Evolutionary conservation across 2,888 invertebrate species (phyloP), one percentile per base, ranked within the genome.

Genomic region (Synanthedon andrenaeformis): DNA sequence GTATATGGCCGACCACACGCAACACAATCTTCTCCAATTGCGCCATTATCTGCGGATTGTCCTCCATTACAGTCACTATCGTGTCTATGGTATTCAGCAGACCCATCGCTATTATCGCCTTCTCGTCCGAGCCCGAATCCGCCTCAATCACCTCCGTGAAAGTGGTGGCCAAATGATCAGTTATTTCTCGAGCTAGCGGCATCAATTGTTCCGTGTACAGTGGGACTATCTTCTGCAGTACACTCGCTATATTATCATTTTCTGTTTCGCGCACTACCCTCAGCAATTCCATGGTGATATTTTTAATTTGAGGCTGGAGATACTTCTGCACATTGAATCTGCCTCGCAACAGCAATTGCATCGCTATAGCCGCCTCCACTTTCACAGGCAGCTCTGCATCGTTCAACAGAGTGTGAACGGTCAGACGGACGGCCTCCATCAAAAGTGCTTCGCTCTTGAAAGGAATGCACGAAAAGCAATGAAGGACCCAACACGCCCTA

Each of bases 51-150:
- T 96, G 92, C 0, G 87, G 82, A 56, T 80, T 88, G 57, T 96
- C 93, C 71, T 97, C 97, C 96, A 98, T 96, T 2, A 97, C 97
- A 60, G 93, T 94, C 12, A 99, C 87, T 42, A 99, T 90, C 0
- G 97, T 98, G 82, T 99, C 98, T 79, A 99, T 95, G 2, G 99
- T 98, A 74, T 96, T 98, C 11, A 99, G 87, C 41, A 99, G 89
- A 17, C 98, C 98, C 95, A 99, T 97, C 0, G 98, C 97, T 1
- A 97, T 96, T 54, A 99, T 96, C 6, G 98, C 97, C 72, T 97
- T 97, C 76, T 99, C 98, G 67, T 98, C 98, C 0, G 95, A 93
- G 4, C 95, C 95, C 63, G 94, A 93, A 66, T 95, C 95, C 0
- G 93, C 93, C 73, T 95, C 94, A 5, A 96, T 80, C 10, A 86